These are phyloP conservation scores for Euphydryas editha DNA, from an alignment of 2,888 invertebrate species.

Conservation along the genomic window DNA sequence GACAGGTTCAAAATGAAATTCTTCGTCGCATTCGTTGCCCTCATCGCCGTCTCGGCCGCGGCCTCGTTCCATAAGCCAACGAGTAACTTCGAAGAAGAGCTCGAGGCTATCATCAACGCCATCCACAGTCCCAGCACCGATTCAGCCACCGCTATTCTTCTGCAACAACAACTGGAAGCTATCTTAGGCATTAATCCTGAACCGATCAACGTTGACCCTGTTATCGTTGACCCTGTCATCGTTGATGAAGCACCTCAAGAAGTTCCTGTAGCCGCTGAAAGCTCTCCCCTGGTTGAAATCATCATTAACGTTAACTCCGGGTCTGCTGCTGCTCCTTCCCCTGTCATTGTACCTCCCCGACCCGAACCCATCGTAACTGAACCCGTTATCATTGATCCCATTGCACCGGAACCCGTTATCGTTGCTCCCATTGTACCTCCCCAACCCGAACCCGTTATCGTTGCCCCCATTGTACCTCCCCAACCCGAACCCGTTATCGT, in stretches of 20 bases:
- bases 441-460: conserved; percentile 19
- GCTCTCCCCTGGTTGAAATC: conserved; percentile 45
- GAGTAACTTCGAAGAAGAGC: conserved; percentile 33
- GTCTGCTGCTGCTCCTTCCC: conserved; percentile 2
- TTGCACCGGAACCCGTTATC: conserved; percentile 14
- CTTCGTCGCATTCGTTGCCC: conserved; percentile 52
- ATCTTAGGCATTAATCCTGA: conserved; percentile 34
- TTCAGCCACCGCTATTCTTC: conserved; percentile 50
- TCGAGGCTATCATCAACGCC: conserved; percentile 47
- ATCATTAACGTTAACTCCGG: conserved; percentile 43
- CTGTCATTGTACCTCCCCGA: conserved; percentile 7
- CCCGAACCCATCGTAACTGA: conserved; percentile 21
- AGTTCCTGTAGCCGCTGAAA: neutral
- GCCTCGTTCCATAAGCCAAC: conserved; percentile 27
- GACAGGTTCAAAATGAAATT: conserved; percentile 63
- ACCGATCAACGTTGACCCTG: too few species aligned
- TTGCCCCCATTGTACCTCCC: conserved; percentile 16
- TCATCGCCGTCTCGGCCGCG: conserved; percentile 50
- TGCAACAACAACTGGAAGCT: conserved; percentile 47
- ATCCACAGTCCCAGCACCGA: conserved; percentile 54
- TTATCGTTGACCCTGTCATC: too few species aligned
- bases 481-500: conserved; percentile 27
- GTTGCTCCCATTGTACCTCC: conserved; percentile 23
- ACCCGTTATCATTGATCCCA: too few species aligned
- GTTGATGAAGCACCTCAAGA: neutral